phyloP scores from a whole-genome alignment of 2,888 invertebrate species.

The Belgica antarctica region DNA sequence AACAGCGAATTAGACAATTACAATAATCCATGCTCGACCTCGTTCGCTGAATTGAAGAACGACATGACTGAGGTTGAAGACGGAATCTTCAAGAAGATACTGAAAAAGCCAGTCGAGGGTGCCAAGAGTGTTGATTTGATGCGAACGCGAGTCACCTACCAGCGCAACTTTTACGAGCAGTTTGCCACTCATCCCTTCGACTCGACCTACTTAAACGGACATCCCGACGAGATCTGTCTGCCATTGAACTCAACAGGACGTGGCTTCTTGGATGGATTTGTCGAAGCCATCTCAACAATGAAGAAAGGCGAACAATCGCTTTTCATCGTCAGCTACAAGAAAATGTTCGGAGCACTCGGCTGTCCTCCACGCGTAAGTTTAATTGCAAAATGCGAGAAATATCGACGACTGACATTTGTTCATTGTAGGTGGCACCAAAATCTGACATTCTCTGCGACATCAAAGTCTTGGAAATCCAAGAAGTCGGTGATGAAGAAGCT shows the following conservation, averaged over 20 bases:
- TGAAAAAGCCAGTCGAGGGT: neutral
- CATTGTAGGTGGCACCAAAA: constrained; percentile 62
- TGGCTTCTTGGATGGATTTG: constrained; percentile 63
- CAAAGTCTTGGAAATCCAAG: constrained; percentile 65
- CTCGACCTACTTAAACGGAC: constrained; percentile 52
- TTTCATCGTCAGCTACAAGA: constrained; percentile 70
- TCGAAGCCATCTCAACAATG: constrained; percentile 74
- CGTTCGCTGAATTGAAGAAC: neutral
- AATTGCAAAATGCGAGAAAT: neutral
- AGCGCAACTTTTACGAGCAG: constrained; percentile 27
- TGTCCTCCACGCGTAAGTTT: constrained; percentile 63
- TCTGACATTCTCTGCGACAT: constrained; percentile 72
- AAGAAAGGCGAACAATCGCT: constrained; percentile 71
- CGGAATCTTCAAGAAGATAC: constrained; percentile 14
- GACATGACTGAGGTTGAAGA: neutral
- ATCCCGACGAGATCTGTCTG: constrained; percentile 49
- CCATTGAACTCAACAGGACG: constrained; percentile 49
- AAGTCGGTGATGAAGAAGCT: constrained; percentile 52
- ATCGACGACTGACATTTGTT: neutral
- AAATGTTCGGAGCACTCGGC: constrained; percentile 73
- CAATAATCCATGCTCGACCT: neutral
- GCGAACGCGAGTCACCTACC: constrained; percentile 10
- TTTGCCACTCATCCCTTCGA: constrained; percentile 51
- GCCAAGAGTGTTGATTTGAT: neutral
- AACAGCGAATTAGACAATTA: neutral